Conservation (phyloP, 2,113 vertebrate genomes). For the Pimephales promelas region DNA sequence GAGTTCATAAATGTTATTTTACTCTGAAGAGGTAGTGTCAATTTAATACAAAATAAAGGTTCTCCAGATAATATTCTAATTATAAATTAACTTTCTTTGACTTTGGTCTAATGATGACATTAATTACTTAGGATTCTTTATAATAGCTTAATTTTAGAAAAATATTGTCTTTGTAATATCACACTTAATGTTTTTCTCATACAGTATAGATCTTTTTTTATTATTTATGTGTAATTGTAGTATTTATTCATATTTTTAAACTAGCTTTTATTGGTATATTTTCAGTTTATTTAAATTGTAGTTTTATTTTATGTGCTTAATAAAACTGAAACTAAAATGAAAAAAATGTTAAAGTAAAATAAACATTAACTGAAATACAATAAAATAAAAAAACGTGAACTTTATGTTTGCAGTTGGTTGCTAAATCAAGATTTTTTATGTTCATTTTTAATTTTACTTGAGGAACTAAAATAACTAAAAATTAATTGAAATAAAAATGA, state of each 20-base stretch:
- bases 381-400: no score
- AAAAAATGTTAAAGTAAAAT: no score
- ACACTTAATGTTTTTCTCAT: not conserved
- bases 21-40: not conserved
- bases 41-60: not conserved
- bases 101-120: not conserved
- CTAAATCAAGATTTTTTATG: not conserved
- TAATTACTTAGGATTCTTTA: not conserved
- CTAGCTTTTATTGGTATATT: not conserved
- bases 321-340: no score
- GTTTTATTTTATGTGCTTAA: not conserved
- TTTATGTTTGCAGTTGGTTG: no score
- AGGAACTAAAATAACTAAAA: no score
- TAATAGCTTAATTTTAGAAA: no score
- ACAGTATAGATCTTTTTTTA: not conserved
- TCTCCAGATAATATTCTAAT: not conserved
- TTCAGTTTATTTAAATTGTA: not conserved
- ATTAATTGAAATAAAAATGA: no score
- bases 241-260: not conserved
- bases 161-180: not conserved
- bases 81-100: not conserved
- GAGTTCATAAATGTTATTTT: not conserved
- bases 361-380: no score
- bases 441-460: no score
- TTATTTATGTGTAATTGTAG: not conserved